Evolutionary conservation across 2,113 vertebrate species (phyloP).

Genomic region (Equus przewalskii): DNA sequence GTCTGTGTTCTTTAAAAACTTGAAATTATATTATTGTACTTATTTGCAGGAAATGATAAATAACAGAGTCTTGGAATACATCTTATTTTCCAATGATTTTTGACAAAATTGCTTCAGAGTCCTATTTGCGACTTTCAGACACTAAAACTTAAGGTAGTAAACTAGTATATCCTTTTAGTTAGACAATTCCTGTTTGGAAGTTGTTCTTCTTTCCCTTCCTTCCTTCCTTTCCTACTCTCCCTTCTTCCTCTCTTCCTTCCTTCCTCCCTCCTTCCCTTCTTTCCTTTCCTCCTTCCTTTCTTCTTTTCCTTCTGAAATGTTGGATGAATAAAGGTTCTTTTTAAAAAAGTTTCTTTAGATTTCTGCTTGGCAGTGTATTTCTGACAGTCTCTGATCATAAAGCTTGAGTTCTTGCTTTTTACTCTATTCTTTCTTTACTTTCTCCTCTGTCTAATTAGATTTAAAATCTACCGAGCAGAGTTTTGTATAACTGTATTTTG

Average conservation of each 20-base stretch:
- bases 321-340: background rate
- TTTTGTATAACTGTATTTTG: background rate
- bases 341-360: background rate
- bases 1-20: background rate
- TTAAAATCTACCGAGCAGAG: background rate
- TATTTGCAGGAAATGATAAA: background rate
- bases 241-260: background rate
- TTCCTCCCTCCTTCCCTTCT: background rate
- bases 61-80: background rate
- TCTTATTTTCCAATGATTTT: conserved; percentile 28
- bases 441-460: conserved; percentile 45
- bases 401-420: conserved; percentile 13
- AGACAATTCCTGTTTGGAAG: background rate
- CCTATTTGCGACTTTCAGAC: background rate
- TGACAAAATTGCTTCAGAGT: background rate
- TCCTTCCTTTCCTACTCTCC: background rate
- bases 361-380: conserved; percentile 2
- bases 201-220: background rate
- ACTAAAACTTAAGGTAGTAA: background rate
- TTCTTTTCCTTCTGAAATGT: background rate
- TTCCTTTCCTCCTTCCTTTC: background rate
- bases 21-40: background rate
- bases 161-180: background rate
- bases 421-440: background rate
- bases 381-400: background rate